phyloP scores from a whole-genome alignment of 2,113 vertebrate species.

The Ariopsis seemanni region DNA sequence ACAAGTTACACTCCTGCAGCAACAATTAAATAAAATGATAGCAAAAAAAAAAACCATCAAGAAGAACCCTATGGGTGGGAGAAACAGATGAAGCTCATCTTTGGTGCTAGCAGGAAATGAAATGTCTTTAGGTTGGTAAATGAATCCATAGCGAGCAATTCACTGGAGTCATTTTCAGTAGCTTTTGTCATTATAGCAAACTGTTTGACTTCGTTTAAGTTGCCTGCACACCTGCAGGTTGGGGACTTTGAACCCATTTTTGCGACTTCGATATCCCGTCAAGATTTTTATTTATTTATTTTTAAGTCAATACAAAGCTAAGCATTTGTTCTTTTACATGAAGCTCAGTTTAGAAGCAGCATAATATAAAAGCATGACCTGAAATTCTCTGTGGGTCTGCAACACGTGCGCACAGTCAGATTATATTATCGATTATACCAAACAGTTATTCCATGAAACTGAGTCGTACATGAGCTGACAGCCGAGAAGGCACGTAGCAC shows the following conservation, averaged over 20 bases:
- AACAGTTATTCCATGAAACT: too few species aligned
- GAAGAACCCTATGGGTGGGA: neutral
- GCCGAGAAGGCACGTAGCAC: too few species aligned
- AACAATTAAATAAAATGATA: neutral
- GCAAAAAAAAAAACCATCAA: neutral
- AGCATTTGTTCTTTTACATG: neutral
- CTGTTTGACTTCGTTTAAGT: neutral
- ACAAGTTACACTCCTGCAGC: slow-evolving; percentile 6
- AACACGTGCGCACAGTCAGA: neutral
- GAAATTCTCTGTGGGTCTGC: neutral
- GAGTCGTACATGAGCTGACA: too few species aligned
- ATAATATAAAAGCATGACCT: neutral
- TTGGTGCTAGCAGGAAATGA: neutral
- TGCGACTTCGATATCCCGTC: neutral
- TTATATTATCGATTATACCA: neutral
- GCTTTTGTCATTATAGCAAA: neutral
- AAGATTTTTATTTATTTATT: too few species aligned
- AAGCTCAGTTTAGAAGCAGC: neutral
- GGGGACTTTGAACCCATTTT: neutral
- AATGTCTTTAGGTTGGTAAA: neutral
- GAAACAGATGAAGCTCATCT: neutral
- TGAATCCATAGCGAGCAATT: neutral
- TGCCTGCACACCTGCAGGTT: neutral
- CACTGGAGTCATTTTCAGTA: neutral
- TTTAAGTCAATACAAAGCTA: neutral